These are phyloP conservation scores for Eurois occulta DNA, from an alignment of 2,888 invertebrate species.

Conservation along the genomic window DNA sequence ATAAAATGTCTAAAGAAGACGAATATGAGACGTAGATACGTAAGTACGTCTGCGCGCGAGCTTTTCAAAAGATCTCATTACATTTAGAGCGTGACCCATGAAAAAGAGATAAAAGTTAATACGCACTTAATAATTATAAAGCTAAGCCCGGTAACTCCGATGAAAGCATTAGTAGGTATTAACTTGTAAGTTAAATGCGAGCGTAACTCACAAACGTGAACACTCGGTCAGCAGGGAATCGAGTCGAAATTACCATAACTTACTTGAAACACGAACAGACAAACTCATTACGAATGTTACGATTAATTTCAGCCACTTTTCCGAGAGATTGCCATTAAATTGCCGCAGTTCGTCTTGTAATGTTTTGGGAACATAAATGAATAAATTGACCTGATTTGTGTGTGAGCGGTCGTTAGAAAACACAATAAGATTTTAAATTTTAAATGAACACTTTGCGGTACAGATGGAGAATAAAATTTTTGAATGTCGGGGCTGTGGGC, in stretches of 20 bases:
- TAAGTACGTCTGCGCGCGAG: conserved; percentile 10
- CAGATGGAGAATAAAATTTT: conserved; percentile 74
- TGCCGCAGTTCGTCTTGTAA: conserved; percentile 64
- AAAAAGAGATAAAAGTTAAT: conserved; percentile 46
- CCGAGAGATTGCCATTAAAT: conserved; percentile 52
- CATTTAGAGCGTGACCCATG: conserved; percentile 47
- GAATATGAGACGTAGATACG: neutral
- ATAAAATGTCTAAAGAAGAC: conserved; percentile 5
- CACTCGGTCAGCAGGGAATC: conserved; percentile 41
- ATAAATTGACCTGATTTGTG: conserved; percentile 70
- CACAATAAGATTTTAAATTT: conserved; percentile 78
- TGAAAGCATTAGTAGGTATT: conserved; percentile 50
- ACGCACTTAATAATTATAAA: conserved; percentile 53
- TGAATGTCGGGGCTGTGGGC: conserved; percentile 64
- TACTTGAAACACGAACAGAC: conserved; percentile 59
- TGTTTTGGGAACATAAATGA: conserved; percentile 69
- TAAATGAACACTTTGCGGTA: conserved; percentile 75
- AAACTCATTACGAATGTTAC: conserved; percentile 67
- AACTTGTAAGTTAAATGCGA: conserved; percentile 40
- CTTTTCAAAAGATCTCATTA: conserved; percentile 40
- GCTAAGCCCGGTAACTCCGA: conserved; percentile 33
- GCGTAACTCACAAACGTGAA: conserved; percentile 42
- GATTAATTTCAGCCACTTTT: conserved; percentile 60
- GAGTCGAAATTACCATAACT: conserved; percentile 58
- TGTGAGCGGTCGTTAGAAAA: conserved; percentile 71